Base-by-base conservation (phyloP, 2,797 vertebrate genomes). In the Scomberomorus guttatus region DNA sequence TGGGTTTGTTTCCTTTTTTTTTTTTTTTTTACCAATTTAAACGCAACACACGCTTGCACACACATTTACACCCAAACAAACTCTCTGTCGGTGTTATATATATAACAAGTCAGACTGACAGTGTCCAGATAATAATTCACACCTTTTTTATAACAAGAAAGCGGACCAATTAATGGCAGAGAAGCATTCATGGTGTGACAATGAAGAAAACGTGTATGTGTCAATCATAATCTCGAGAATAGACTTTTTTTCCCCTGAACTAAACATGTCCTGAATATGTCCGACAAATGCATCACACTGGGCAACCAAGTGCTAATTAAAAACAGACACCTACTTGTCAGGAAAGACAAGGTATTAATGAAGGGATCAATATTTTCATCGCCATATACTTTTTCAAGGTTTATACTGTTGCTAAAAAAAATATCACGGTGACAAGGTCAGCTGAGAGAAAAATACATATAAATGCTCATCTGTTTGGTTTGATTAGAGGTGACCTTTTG, bases 291-390 rank as follows among this genome's bases (percentile, higher is more conserved):
- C n/a, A 54, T 63, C 52, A 34, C 50, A 50, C 61, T 57, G 63
- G 65, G 50, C 13, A 29, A 57, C 61, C 10, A 56, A 59, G 69
- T 75, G 66, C 48, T 82, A 82, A 82, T 89, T 72, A 80, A 73
- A 83, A 78, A 44, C 5, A 13, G 55, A 77, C 79, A 78, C 24
- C 55, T 37, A 72, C 37, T 57, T 77, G 74, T 75, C 74, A 68
- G 22, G 51, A 64, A 72, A 78, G 69, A 69, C 67, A 51, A 37
- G 59, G n/a, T 68, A 50, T 82, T 75, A 79, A 75, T 75, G 52
- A 67, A 59, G 9, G 20, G 50, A 75, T 76, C 62, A 54, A 37
- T 46, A 57, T 56, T 66, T 75, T n/a, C 27, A 62, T 67, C 48
- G 67, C 63, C 34, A 25, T 1, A 62, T 17, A 37, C 10, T 24